These are phyloP conservation scores for Baryphthengus martii DNA, from an alignment of 2,113 vertebrate genomes.

Conservation along the genomic window DNA sequence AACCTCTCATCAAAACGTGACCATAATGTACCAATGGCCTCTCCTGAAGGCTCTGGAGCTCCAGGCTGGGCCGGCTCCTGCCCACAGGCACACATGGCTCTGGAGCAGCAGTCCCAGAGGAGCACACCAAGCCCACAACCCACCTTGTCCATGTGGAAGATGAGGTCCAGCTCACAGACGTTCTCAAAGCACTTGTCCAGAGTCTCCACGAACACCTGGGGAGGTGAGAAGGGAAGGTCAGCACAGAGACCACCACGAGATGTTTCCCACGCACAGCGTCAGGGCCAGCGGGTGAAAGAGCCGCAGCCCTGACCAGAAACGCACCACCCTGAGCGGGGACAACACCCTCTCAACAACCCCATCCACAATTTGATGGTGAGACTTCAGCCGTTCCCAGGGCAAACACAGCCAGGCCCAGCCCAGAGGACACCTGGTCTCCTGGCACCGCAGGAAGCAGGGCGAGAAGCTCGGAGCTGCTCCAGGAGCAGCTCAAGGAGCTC, in stretches of 20 bases:
- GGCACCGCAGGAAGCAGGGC: background rate
- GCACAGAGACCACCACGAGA: background rate
- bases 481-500: background rate
- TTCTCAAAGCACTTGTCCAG: conserved; percentile 97
- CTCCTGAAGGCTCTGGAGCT: background rate
- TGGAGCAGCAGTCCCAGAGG: background rate
- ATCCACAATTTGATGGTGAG: accelerated
- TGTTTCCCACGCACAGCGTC: background rate
- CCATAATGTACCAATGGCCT: accelerated
- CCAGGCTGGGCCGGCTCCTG: background rate
- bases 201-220: conserved; percentile 93
- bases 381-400: background rate
- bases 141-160: conserved; percentile 97
- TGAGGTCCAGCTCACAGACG: conserved; percentile 92
- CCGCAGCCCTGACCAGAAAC: accelerated
- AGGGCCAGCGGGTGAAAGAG: background rate
- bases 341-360: background rate
- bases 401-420: background rate
- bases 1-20: background rate
- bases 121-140: background rate
- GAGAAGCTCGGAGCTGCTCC: background rate
- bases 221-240: background rate
- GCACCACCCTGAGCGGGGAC: background rate
- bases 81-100: background rate
- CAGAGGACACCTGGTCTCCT: too few relatives aligned